A percentile compares a stretch with the other conserved stretches of the same genome.
These are phyloP conservation scores for Garra rufa DNA, from an alignment of 2,113 vertebrate genomes.

Conservation along the genomic window DNA sequence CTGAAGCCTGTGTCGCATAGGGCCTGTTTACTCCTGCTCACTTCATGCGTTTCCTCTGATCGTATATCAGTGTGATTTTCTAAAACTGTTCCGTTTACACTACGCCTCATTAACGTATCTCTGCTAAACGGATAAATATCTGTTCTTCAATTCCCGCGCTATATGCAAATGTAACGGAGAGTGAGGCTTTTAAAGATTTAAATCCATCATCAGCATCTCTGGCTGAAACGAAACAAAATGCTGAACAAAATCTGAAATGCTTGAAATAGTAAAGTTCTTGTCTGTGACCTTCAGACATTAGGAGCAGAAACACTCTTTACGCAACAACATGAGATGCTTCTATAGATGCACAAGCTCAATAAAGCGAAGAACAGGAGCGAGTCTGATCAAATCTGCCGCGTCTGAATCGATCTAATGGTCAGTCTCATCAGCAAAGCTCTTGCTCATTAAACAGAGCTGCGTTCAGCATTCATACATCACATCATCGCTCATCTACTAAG, in stretches of 20 bases:
- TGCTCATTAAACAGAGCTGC: neutral
- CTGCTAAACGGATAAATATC: too few relatives aligned
- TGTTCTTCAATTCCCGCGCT: too few relatives aligned
- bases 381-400: neutral
- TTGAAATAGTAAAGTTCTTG: neutral
- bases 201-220: neutral
- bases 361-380: neutral
- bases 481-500: neutral
- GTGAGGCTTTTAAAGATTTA: too few relatives aligned
- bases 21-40: too few relatives aligned
- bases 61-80: too few relatives aligned
- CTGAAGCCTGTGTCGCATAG: neutral
- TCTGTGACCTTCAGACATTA: neutral
- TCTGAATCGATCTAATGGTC: neutral
- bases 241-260: neutral
- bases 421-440: slow-evolving; percentile 1
- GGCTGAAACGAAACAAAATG: neutral
- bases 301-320: neutral
- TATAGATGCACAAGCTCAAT: neutral
- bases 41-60: too few relatives aligned
- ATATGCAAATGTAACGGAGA: too few relatives aligned
- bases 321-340: neutral
- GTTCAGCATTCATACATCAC: neutral
- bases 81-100: too few relatives aligned
- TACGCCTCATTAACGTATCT: too few relatives aligned